Evolutionary conservation across 1,140 invertebrate genomes (phyloP), one percentile per base, ranked within the genome.

Genomic region (Drosophila virilis): DNA sequence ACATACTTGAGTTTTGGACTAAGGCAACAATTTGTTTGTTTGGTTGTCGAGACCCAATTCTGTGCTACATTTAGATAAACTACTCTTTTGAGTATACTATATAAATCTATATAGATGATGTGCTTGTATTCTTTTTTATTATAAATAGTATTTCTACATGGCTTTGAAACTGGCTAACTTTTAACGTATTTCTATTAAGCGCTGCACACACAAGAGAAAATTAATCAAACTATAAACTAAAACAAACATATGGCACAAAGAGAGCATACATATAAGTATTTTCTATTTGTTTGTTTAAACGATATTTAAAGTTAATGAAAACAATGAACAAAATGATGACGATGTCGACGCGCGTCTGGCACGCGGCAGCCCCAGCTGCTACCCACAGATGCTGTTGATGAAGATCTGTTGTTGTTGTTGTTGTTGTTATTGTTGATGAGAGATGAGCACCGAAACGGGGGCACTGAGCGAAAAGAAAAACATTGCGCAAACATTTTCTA

Each of bases 201-300:
- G 17, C 51, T 55, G 51, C 35, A 64, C 8, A 55, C 67, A 55
- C 32, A 69, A 57, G 12, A 42, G 15, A 50, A 22, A 55, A 80
- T 74, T 70, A 50, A 76, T 42, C 62, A 67, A 65, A 71, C 35
- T 75, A 72, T 32, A 79, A 78, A 84, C 79, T 83, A 81, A 50
- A 74, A 74, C 60, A 81, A 85, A 85, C 78, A 86, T 71, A 86
- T 54, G 48, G 60, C 69, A 81, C 77, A 85, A 50, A 58, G 69
- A 78, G 60, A 62, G 68, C 69, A 77, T 78, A 72, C 77, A 59
- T 32, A 13, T 52, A 60, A 73, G 60, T 61, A 65, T 59, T 68
- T 50, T 22, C 40, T 28, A n/a, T 45, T 43, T 61, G 37, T 59
- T 60, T 70, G 57, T 73, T 79, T 82, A 88, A 82, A 62, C 45